phyloP scores from a whole-genome alignment of 2,113 vertebrate genomes.

The Notiomystis cincta region DNA sequence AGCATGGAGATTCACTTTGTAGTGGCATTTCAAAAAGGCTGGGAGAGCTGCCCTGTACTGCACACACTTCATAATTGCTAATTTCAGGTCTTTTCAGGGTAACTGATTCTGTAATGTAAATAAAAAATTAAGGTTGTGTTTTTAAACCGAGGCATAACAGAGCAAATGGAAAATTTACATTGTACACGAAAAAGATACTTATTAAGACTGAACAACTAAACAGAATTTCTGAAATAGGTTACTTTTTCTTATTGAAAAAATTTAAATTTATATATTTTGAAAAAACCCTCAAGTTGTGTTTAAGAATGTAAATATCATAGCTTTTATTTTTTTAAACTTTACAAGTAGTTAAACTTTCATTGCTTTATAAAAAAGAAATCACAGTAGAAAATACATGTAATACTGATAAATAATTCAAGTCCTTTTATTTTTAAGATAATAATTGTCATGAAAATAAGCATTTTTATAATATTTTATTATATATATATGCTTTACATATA shows the following conservation, averaged over 20 bases:
- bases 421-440: neutral
- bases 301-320: neutral
- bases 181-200: neutral
- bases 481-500: neutral
- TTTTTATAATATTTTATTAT: neutral
- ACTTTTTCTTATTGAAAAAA: neutral
- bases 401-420: neutral
- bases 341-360: neutral
- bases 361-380: neutral
- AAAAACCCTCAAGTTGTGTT: neutral
- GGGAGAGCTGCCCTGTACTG: neutral
- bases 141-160: neutral
- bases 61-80: neutral
- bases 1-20: conserved; percentile 8
- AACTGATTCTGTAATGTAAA: conserved; percentile 9
- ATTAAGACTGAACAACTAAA: neutral
- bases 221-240: neutral
- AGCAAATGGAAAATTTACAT: conserved; percentile 27
- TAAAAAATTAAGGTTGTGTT: neutral
- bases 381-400: neutral
- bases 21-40: conserved; percentile 5
- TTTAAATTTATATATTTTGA: neutral
- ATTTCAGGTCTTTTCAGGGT: conserved; percentile 24
- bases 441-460: neutral
- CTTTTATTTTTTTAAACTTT: neutral